Conservation (phyloP, 2,888 invertebrate species). For the Tethea ocularis region DNA sequence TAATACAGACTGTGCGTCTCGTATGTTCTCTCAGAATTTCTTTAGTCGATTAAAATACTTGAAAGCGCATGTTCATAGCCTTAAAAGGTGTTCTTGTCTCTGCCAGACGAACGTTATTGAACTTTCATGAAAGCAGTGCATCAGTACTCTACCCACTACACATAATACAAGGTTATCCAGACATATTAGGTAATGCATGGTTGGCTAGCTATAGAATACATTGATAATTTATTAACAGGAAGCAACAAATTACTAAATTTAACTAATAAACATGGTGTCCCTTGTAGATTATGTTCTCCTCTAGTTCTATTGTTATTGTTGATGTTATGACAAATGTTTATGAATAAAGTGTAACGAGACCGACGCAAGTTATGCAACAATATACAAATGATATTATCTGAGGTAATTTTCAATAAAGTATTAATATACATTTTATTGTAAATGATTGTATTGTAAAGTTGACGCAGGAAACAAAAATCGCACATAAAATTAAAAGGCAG, state of each 20-base stretch:
- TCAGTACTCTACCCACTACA: constrained; percentile 13
- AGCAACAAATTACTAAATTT: too few species aligned
- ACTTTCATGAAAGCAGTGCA: constrained; percentile 41
- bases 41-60: constrained; percentile 18
- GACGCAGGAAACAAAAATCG: too few species aligned
- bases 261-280: too few species aligned
- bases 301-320: background rate
- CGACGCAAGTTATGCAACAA: background rate
- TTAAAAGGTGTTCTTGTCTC: constrained; percentile 42
- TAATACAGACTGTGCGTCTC: background rate
- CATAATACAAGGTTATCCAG: constrained; percentile 21
- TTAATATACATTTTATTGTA: too few species aligned
- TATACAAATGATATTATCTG: background rate
- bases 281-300: background rate
- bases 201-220: background rate
- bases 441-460: too few species aligned
- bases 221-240: background rate
- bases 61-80: constrained; percentile 27
- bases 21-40: background rate
- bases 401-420: background rate
- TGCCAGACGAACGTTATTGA: constrained; percentile 51
- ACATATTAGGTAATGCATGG: constrained; percentile 4
- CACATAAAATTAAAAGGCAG: too few species aligned
- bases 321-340: background rate
- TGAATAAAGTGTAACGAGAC: background rate